A percentile compares a stretch with the other conserved stretches of the same genome.
These are phyloP conservation scores for Eufriesea mexicana DNA, from an alignment of 1,140 invertebrate species.

Conservation along the genomic window DNA sequence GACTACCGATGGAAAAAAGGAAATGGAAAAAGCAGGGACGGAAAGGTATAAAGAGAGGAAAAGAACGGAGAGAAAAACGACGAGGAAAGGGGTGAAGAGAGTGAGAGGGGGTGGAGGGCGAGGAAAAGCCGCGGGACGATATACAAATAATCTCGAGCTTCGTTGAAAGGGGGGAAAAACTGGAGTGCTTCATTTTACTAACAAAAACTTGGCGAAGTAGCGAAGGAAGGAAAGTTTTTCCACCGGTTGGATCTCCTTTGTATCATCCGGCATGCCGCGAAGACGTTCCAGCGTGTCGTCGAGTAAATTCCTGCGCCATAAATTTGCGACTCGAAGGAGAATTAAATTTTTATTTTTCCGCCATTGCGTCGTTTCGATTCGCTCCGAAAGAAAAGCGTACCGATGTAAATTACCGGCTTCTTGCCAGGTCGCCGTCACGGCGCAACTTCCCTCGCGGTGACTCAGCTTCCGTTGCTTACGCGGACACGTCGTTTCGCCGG, in stretches of 20 bases:
- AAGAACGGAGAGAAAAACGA: not conserved
- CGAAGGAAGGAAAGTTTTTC: slow-evolving; percentile 62
- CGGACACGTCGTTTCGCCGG: not conserved
- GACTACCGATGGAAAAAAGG: not conserved
- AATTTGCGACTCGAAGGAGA: slow-evolving; percentile 54
- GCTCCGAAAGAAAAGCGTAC: not conserved
- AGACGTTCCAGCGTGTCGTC: slow-evolving; percentile 28
- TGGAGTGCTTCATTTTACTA: slow-evolving; percentile 66
- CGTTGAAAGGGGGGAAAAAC: slow-evolving; percentile 29
- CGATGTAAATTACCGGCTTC: slow-evolving; percentile 14
- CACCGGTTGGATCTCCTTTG: slow-evolving; percentile 47
- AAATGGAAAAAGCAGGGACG: too few species aligned
- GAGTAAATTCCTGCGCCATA: slow-evolving; percentile 41
- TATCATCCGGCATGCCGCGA: slow-evolving; percentile 51
- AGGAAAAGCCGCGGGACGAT: not conserved
- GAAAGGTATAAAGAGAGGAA: not conserved
- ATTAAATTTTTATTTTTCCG: slow-evolving; percentile 38
- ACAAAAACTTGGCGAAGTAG: slow-evolving; percentile 65
- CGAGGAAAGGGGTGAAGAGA: too few species aligned
- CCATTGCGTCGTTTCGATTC: not conserved
- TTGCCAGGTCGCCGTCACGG: too few species aligned
- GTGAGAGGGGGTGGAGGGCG: too few species aligned
- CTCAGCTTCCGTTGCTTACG: not conserved
- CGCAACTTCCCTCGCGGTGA: not conserved
- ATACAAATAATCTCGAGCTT: slow-evolving; percentile 43